These are phyloP conservation scores for Mormyrus iriodes DNA, from an alignment of 2,113 vertebrate genomes.

Conservation along the genomic window DNA sequence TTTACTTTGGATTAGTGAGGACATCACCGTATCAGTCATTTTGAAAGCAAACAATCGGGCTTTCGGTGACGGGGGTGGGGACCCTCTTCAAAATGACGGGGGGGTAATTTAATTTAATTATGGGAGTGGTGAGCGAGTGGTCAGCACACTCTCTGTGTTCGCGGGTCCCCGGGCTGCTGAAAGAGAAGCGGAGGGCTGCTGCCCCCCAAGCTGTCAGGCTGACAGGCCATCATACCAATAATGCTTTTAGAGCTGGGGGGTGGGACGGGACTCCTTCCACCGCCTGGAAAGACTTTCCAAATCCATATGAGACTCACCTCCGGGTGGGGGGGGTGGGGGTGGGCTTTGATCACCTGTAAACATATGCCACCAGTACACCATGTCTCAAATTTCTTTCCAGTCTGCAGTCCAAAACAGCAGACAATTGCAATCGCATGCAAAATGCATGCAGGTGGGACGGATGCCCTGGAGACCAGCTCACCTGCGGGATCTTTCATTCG, in stretches of 20 bases:
- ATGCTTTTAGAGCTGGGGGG: neutral
- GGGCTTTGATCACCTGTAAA: neutral
- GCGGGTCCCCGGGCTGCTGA: neutral
- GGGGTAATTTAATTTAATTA: conserved; percentile 20
- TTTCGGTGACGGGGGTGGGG: neutral
- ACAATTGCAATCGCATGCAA: neutral
- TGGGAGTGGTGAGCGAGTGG: conserved; percentile 15
- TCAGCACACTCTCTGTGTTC: neutral
- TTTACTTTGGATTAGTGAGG: conserved; percentile 46
- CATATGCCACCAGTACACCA: neutral
- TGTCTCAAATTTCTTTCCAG: conserved; percentile 10
- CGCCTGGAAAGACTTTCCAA: neutral
- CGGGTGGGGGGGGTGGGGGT: neutral
- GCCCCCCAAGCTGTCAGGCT: neutral
- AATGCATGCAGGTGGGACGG: neutral
- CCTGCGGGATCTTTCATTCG: neutral
- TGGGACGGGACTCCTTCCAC: neutral
- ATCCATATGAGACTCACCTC: neutral
- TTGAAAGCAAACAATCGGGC: conserved; percentile 31
- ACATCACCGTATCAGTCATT: conserved; percentile 25
- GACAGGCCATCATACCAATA: neutral
- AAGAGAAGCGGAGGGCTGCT: neutral
- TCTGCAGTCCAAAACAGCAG: neutral
- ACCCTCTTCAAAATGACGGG: neutral
- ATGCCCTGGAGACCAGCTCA: neutral